Conservation (phyloP, 2,797 vertebrate genomes). For the Spondyliosoma cantharus region DNA sequence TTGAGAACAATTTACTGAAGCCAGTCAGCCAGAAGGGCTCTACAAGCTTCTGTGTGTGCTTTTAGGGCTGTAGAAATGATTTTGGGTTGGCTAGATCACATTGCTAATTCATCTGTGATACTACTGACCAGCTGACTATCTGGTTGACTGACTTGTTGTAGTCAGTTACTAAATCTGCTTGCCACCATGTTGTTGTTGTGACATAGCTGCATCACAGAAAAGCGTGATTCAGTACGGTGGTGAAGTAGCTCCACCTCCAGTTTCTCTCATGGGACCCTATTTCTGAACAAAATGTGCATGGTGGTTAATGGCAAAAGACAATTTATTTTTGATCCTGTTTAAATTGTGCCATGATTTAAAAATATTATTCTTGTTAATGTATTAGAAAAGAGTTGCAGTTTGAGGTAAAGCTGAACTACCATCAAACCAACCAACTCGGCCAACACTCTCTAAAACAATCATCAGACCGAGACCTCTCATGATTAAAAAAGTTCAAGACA, state of each 20-base stretch:
- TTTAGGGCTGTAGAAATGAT: background rate
- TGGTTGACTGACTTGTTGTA: background rate
- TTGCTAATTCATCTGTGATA: background rate
- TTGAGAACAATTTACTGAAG: constrained; percentile 64
- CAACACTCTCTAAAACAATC: too few relatives aligned
- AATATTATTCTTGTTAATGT: too few relatives aligned
- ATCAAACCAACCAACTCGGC: too few relatives aligned
- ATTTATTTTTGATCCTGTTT: too few relatives aligned
- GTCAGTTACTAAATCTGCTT: background rate
- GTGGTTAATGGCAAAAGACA: too few relatives aligned
- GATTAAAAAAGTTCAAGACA: too few relatives aligned
- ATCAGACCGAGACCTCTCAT: too few relatives aligned
- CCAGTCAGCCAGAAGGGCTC: background rate
- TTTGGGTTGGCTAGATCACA: background rate
- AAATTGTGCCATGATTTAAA: too few relatives aligned
- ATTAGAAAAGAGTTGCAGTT: too few relatives aligned
- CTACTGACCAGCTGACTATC: background rate
- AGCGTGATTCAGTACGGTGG: background rate
- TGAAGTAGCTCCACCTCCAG: too few relatives aligned
- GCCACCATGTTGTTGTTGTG: background rate
- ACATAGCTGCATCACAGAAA: background rate
- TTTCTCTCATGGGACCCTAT: background rate
- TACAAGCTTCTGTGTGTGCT: constrained; percentile 8
- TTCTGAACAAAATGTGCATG: too few relatives aligned
- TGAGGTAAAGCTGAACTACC: too few relatives aligned